Percentiles rank a stretch among this genome's conserved stretches.
These are phyloP conservation scores for Macrotis lagotis DNA, from an alignment of 2,113 vertebrate genomes.

Conservation along the genomic window DNA sequence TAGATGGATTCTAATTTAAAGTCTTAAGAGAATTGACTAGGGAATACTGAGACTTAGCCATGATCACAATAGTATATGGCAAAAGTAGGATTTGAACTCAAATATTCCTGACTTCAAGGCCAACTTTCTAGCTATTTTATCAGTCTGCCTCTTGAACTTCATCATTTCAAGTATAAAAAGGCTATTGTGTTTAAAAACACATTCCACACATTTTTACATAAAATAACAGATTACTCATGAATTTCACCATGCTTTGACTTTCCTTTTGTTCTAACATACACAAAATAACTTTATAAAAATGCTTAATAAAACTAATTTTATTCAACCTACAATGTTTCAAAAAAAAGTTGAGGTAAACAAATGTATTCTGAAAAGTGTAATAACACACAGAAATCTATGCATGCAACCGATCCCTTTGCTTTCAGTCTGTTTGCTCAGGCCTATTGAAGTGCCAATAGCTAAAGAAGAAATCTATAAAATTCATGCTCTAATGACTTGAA, in stretches of 20 bases:
- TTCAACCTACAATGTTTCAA: not conserved
- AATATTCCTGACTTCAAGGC: not conserved
- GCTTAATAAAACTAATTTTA: not conserved
- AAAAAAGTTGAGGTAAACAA: not conserved
- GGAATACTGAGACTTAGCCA: not conserved
- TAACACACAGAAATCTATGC: not conserved
- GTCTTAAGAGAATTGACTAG: not conserved
- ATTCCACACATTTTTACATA: not conserved
- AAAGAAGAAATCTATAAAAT: not conserved
- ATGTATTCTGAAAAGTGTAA: not conserved
- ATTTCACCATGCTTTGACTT: not conserved
- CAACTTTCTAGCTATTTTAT: not conserved
- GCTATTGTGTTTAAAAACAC: not conserved
- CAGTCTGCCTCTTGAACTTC: not conserved
- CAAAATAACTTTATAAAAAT: not conserved
- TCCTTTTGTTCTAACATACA: not conserved
- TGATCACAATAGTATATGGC: not conserved
- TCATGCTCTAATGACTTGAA: not conserved
- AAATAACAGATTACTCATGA: not conserved
- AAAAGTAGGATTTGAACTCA: not conserved
- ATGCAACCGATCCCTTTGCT: not conserved
- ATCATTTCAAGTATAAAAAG: not conserved
- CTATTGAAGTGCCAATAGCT: not conserved
- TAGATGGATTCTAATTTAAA: not conserved
- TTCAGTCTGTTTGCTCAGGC: not conserved